Evolutionary conservation across 2,888 invertebrate species (phyloP).

Genomic region (Sphaerophoria rueppellii): DNA sequence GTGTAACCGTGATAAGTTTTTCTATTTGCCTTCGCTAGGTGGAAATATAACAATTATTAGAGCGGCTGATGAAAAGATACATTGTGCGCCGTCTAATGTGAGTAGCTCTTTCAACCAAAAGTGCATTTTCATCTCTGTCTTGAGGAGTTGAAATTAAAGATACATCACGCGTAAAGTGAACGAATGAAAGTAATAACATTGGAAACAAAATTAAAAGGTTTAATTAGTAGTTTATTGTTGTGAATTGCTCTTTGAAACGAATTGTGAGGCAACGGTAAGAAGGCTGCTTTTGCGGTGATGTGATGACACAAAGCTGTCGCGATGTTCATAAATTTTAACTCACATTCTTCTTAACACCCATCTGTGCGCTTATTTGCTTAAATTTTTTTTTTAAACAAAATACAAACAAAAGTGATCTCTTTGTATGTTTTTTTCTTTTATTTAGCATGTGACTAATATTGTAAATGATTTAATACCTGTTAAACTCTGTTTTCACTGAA

Average conservation of each 20-base stretch:
- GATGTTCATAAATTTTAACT: conserved; percentile 22
- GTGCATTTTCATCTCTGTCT: conserved; percentile 8
- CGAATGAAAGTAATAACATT: conserved; percentile 68
- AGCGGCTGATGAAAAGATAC: conserved; percentile 69
- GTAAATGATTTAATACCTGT: conserved; percentile 11
- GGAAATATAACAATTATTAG: conserved; percentile 56
- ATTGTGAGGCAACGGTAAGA: conserved; percentile 18
- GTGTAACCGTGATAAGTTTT: conserved; percentile 46
- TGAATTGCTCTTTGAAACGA: not conserved
- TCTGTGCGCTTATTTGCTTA: conserved; percentile 36
- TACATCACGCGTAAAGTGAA: conserved; percentile 45
- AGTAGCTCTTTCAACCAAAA: conserved; percentile 35
- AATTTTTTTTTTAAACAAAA: conserved; percentile 20
- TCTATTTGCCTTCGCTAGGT: conserved; percentile 5
- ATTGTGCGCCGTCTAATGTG: conserved; percentile 62
- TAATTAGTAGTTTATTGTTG: conserved; percentile 10
- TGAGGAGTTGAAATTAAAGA: not conserved
- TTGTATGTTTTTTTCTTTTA: not conserved
- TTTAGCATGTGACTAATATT: conserved; percentile 59
- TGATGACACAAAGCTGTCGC: conserved; percentile 12
- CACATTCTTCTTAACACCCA: conserved; percentile 34
- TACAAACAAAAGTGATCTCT: conserved; percentile 48
- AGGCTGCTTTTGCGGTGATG: not conserved
- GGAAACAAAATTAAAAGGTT: conserved; percentile 22
- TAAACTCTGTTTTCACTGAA: conserved; percentile 9